Evolutionary conservation across 2,888 invertebrate species (phyloP).

Genomic region (Tribolium freemani): DNA sequence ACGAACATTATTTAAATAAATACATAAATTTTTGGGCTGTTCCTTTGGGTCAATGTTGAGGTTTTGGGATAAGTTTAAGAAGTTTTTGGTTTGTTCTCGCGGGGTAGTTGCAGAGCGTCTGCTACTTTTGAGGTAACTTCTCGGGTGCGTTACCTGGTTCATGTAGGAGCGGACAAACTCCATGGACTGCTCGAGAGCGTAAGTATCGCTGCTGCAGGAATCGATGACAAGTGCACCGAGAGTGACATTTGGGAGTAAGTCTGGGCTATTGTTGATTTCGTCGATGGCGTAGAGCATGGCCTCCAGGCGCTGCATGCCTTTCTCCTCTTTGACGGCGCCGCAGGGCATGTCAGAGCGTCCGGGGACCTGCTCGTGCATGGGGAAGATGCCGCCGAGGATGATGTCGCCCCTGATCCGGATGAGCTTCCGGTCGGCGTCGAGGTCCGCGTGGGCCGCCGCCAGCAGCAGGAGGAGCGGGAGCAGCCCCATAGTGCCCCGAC

Average conservation of each 20-base stretch:
- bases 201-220: constrained; percentile 76
- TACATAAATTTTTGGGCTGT: neutral
- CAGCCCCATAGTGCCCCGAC: constrained; percentile 40
- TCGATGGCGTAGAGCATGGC: constrained; percentile 79
- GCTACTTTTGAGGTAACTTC: neutral
- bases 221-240: constrained; percentile 75
- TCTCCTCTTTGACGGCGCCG: constrained; percentile 75
- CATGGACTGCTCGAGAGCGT: constrained; percentile 78
- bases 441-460: constrained; percentile 44
- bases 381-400: constrained; percentile 78
- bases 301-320: constrained; percentile 79
- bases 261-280: constrained; percentile 73
- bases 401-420: constrained; percentile 73
- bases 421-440: constrained; percentile 57
- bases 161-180: constrained; percentile 75
- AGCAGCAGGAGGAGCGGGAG: constrained; percentile 43
- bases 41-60: neutral
- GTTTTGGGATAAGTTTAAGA: neutral
- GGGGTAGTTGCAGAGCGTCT: neutral
- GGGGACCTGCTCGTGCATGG: constrained; percentile 75
- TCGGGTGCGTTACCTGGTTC: constrained; percentile 68
- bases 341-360: constrained; percentile 67
- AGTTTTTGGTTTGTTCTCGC: neutral
- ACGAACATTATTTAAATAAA: neutral
- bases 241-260: constrained; percentile 74